These are phyloP conservation scores for Formica aserva DNA, from an alignment of 2,888 invertebrate species.

Conservation along the genomic window DNA sequence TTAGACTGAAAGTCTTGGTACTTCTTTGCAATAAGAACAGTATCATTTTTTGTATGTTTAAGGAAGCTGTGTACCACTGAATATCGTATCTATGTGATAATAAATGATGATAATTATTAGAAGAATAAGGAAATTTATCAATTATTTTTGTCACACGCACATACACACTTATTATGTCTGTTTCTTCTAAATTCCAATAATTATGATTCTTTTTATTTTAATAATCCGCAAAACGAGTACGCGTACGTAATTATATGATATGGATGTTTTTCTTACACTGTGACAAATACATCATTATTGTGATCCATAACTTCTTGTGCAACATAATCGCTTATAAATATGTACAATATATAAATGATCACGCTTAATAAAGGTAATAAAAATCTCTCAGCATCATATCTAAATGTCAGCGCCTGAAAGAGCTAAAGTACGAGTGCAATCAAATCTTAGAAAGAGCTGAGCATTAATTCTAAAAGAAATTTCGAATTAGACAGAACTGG, in stretches of 20 bases:
- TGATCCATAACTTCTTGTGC: constrained; percentile 1
- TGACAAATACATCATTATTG: background rate
- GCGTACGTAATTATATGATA: background rate
- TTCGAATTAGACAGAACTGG: background rate
- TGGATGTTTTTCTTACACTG: background rate
- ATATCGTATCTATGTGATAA: constrained; percentile 14
- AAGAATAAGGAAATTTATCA: background rate
- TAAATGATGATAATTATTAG: too few relatives aligned
- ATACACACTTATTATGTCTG: background rate
- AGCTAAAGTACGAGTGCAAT: background rate
- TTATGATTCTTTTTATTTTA: background rate
- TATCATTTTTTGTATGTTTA: constrained; percentile 17
- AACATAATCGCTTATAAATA: background rate
- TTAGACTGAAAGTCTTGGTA: background rate
- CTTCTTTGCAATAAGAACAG: constrained; percentile 10
- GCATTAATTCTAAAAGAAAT: background rate
- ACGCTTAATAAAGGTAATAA: background rate
- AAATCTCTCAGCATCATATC: background rate
- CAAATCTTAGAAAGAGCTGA: background rate
- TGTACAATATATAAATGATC: background rate
- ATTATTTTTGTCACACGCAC: background rate
- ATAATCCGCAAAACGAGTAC: background rate
- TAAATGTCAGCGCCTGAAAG: background rate
- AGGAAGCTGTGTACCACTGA: background rate
- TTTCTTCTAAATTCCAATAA: background rate